Base-by-base conservation (phyloP, 2,113 vertebrate genomes). In the Sander lucioperca region DNA sequence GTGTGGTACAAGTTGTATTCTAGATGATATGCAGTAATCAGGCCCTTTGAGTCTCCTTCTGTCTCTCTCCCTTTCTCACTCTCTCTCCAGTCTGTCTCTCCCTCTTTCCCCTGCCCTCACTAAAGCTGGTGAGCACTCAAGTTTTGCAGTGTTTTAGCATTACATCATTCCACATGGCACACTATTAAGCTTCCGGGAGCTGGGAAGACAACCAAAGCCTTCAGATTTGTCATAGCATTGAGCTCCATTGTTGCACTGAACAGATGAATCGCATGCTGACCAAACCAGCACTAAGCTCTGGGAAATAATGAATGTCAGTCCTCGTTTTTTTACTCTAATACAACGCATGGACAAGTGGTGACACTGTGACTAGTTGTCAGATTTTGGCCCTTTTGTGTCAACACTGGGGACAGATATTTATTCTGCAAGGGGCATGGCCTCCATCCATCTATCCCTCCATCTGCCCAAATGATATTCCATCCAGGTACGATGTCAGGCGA, bases 11-110 rank as follows among this genome's bases (percentile, higher is more conserved):
- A 93, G 91, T 94, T 94, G 91, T 89, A 91, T 95, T 94, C 87
- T 88, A 86, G 93, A 95, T 95, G 93, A 95, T 95, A 92, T 91
- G 93, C 91, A 86, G 87, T 94, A 95, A 95, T 95, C 94, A 93
- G 87, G 90, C 90, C 92, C 94, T 93, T 92, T 93, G 93, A 95
- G 93, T 93, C 88, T 88, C 70, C 72, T 69, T 74, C 89, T 83
- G 81, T 91, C 91, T 91, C 62, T 83, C 82, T 82, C 62, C 18
- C 74, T 81, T 68, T 83, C 59, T 79, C 63, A 61, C 36, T 78
- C 58, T 67, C 75, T 85, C 72, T 81, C 65, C 56, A 73, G 70
- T 79, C 72, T 86, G 56, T 80, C 85, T 82, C 79, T 91, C 86
- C 51, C 84, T 78, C 56, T 83, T 77, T 77, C 68, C 74, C 71